Base-by-base conservation (phyloP, 2,888 invertebrate species). In the Morinoia aosen region DNA sequence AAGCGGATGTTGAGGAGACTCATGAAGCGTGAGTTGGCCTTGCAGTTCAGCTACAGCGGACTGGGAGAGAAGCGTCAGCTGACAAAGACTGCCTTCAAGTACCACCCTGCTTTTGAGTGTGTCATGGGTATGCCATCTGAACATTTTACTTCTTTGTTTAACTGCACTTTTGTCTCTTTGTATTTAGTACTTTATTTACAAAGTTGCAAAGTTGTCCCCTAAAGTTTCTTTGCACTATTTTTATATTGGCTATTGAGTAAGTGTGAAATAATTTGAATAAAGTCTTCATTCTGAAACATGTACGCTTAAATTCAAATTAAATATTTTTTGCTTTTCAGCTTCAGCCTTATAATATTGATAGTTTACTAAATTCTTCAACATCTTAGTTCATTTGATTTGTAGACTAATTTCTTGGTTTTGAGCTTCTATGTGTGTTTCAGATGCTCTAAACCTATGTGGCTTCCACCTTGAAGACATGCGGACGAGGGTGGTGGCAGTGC, bases 1-100 rank as follows among this genome's bases (percentile, higher is more conserved):
- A 76, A 76, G 76, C 76, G 76, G 25, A 76, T 76, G 76, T 76
- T 76, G 33, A 76, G 76, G 76, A 76, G 76, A 76, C 76, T 76
- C 10, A 76, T 76, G 76, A 76, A 76, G 76, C 76, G 76, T 10
- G 76, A 76, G 76, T 33, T 76, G 76, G 76, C 76, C 76, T 33
- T 76, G 8, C 76, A 76, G 76, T 76, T 76, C 76, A 76, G 76
- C 76, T 76, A 76, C 76, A 76, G 76, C 25, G 76, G 76, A 76
- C 76, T 76, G 76, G 76, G 76, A 76, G 76, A 76, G 33, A 76
- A 33, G 25, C 76, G 76, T 33, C 76, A 76, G 76, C 76, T 76
- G 8, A 76, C 76, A 76, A 76, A 76, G 76, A 76, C 76, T 76
- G 76, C 76, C 33, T 76, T 76, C 76, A 76, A 76, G 76, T 76